Evolutionary conservation across 2,113 vertebrate species (phyloP).

Genomic region (Hemibagrus wyckioides): DNA sequence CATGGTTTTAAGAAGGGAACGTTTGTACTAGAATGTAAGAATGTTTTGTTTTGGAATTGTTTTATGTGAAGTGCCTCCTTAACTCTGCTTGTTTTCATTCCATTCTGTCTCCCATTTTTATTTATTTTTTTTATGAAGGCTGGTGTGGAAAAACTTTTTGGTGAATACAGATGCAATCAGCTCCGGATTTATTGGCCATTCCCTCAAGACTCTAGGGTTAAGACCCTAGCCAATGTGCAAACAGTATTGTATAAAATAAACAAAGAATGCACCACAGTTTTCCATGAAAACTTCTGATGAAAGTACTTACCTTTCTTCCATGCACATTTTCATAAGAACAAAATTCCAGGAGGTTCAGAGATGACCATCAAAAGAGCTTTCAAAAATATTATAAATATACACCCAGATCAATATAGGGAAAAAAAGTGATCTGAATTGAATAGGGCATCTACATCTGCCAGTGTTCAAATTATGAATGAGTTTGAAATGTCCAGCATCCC

Average conservation of each 20-base stretch:
- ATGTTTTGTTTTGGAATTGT: neutral
- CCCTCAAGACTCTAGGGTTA: too few species aligned
- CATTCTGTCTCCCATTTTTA: neutral
- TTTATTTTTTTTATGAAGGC: neutral
- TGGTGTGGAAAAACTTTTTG: neutral
- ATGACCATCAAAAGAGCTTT: neutral
- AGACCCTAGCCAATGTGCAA: too few species aligned
- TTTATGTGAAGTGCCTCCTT: slow-evolving; percentile 7
- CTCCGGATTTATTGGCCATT: neutral
- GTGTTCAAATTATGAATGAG: neutral
- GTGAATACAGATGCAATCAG: neutral
- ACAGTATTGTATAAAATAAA: neutral
- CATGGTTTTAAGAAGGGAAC: neutral
- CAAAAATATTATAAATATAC: neutral
- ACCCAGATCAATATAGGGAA: neutral
- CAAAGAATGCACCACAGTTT: neutral
- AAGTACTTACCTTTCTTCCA: neutral
- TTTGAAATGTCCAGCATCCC: neutral
- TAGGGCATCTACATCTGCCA: neutral
- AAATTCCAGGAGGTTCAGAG: neutral
- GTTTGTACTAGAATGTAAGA: neutral
- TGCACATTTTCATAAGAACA: neutral
- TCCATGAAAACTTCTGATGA: neutral
- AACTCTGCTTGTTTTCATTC: neutral
- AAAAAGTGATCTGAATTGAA: neutral